phyloP scores from a whole-genome alignment of 2,113 vertebrate species.

The Anoplopoma fimbria region DNA sequence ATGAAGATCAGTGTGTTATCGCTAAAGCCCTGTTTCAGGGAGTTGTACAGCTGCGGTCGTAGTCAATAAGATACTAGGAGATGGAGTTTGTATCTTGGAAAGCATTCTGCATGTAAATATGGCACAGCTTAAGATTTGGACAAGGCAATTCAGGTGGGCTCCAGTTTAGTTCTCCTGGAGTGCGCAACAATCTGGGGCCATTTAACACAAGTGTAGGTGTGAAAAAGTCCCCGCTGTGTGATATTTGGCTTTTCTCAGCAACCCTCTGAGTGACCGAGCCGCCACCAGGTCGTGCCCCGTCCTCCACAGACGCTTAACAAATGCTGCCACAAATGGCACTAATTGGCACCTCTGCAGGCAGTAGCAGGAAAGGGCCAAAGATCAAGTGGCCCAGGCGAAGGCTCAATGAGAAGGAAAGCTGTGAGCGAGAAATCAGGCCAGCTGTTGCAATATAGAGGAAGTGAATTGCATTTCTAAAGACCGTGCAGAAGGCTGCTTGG shows the following conservation, averaged over 20 bases:
- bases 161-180: conserved; percentile 36
- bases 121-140: conserved; percentile 57
- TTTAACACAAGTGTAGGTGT: conserved; percentile 82
- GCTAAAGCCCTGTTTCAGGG: conserved; percentile 56
- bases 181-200: conserved; percentile 71
- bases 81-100: conserved; percentile 30
- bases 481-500: neutral
- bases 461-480: conserved; percentile 43
- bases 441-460: conserved; percentile 60
- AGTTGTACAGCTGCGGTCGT: conserved; percentile 49
- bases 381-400: conserved; percentile 74
- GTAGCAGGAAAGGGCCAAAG: conserved; percentile 78
- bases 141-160: conserved; percentile 48
- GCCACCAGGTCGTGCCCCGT: conserved; percentile 53
- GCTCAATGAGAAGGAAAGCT: conserved; percentile 61
- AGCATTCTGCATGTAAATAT: conserved; percentile 31
- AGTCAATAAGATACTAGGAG: conserved; percentile 39
- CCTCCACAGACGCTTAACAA: conserved; percentile 78
- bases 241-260: conserved; percentile 66
- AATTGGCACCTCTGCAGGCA: conserved; percentile 89
- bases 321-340: conserved; percentile 83
- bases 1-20: conserved; percentile 71
- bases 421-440: conserved; percentile 65
- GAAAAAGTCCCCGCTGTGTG: conserved; percentile 75
- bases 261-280: conserved; percentile 53